Evolutionary conservation across 2,113 vertebrate genomes (phyloP).

Genomic region (Neotoma lepida): DNA sequence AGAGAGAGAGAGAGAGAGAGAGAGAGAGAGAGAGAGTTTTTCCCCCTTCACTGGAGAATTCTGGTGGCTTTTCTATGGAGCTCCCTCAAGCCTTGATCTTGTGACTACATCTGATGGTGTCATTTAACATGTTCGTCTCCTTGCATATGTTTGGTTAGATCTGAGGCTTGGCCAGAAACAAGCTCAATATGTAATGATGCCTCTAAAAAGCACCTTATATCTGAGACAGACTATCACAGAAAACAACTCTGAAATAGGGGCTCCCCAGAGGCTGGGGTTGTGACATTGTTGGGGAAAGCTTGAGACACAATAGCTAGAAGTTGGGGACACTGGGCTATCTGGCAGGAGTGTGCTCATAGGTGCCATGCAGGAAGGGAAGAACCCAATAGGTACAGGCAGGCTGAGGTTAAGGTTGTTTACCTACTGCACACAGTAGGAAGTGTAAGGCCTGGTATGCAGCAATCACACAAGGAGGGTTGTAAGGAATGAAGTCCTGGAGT

Average conservation of each 20-base stretch:
- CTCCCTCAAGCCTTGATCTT: slow-evolving; percentile 8
- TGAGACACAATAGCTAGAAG: not conserved
- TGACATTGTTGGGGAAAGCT: not conserved
- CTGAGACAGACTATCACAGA: not conserved
- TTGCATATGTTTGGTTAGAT: not conserved
- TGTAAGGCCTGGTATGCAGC: not conserved
- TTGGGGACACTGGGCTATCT: not conserved
- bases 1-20: not conserved
- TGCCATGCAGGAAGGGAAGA: not conserved
- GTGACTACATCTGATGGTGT: not conserved
- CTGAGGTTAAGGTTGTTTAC: not conserved
- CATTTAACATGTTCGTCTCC: not conserved
- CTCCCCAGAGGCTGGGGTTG: not conserved
- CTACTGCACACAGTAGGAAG: no score
- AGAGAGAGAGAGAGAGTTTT: not conserved
- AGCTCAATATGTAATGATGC: not conserved
- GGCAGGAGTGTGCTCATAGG: not conserved
- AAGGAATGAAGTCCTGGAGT: not conserved
- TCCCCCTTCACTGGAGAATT: not conserved
- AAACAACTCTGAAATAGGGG: not conserved
- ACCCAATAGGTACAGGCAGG: fast-evolving
- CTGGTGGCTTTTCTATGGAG: not conserved
- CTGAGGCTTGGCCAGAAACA: not conserved
- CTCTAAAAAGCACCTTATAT: not conserved
- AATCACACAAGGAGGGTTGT: fast-evolving